Percentiles rank a stretch among this genome's conserved stretches.
Conservation (phyloP, 2,888 invertebrate genomes). For the Caenorhabditis wallacei region DNA sequence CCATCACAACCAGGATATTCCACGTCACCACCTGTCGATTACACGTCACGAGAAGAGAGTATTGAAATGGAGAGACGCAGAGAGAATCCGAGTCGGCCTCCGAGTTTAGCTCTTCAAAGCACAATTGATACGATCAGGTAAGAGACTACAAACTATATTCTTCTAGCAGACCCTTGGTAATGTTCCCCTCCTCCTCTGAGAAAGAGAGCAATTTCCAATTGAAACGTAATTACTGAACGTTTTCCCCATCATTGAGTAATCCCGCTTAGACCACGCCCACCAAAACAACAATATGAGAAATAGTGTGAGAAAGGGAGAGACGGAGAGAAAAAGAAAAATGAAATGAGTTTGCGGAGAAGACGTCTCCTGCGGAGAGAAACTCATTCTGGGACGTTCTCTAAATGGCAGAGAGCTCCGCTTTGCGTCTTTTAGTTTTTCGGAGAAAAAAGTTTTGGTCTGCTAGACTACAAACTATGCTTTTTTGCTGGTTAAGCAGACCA, state of each 20-base stretch:
- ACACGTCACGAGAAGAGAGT: slow-evolving; percentile 31
- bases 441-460: neutral
- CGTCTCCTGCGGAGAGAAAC: slow-evolving; percentile 1
- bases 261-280: slow-evolving; percentile 13
- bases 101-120: slow-evolving; percentile 54
- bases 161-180: slow-evolving; percentile 13
- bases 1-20: slow-evolving; percentile 5
- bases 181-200: neutral
- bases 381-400: slow-evolving; percentile 28
- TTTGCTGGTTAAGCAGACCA: neutral
- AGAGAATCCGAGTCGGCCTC: slow-evolving; percentile 38
- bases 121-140: slow-evolving; percentile 60
- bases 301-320: slow-evolving; percentile 19
- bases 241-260: slow-evolving; percentile 4
- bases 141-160: neutral
- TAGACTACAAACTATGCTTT: too few relatives aligned
- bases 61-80: slow-evolving; percentile 17
- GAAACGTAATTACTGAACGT: slow-evolving; percentile 8
- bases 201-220: too few relatives aligned
- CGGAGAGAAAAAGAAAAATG: slow-evolving; percentile 14
- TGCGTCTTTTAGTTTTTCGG: neutral
- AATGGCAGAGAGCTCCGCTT: neutral
- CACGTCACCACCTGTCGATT: slow-evolving; percentile 42
- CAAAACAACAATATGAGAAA: slow-evolving; percentile 14
- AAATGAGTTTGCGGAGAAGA: slow-evolving; percentile 43